phyloP scores from a whole-genome alignment of 2,797 vertebrate genomes.

The Euphonia xanthogaster region DNA sequence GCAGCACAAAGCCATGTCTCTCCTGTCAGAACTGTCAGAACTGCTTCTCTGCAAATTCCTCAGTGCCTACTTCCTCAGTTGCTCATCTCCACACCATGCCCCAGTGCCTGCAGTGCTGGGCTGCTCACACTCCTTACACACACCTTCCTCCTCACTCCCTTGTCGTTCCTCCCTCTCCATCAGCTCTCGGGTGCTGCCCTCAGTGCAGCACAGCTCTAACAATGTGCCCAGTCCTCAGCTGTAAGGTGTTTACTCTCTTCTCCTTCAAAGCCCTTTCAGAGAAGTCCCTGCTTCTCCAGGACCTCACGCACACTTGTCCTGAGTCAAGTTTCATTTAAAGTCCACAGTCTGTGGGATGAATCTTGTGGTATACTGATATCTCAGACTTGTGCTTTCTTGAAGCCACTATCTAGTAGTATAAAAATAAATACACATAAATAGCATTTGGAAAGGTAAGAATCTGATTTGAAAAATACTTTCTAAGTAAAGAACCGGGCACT shows the following conservation, averaged over 20 bases:
- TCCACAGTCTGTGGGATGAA: background rate
- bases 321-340: background rate
- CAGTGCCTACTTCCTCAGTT: background rate
- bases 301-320: background rate
- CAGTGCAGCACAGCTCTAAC: background rate
- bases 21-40: background rate
- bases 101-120: rapidly evolving
- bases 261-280: background rate
- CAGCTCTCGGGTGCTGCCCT: background rate
- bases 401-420: background rate
- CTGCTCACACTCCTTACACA: background rate
- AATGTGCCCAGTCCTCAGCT: background rate
- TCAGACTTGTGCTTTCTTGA: background rate
- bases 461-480: background rate
- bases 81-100: background rate
- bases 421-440: background rate
- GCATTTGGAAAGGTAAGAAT: background rate
- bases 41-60: background rate
- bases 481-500: background rate
- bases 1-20: background rate
- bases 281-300: background rate
- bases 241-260: background rate
- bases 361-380: background rate
- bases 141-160: background rate
- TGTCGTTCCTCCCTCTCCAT: background rate